Evolutionary conservation across 2,888 invertebrate species (phyloP), one percentile per base, ranked within the genome.

Genomic region (Orthosia gracilis): DNA sequence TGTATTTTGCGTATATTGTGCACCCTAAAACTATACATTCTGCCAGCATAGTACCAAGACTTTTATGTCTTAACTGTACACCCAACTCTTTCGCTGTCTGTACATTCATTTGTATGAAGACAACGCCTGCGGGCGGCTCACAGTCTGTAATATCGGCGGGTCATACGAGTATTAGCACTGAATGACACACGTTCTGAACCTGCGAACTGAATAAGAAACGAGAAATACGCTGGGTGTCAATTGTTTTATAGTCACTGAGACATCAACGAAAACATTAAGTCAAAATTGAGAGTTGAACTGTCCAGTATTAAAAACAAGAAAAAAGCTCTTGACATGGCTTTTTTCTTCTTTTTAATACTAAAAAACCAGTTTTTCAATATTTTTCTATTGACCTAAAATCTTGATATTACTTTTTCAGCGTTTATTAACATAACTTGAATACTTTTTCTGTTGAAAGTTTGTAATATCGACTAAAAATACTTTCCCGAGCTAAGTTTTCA

Each of bases 51-150:
- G 18, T 17, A 45, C 61, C 26, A 21, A 57, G 17, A 45, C n/a
- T 40, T 80, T 50, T 45, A 76, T 31, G 17, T 50, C 17, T 76
- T 12, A 54, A 26, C n/a, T 62, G 21, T n/a, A 31, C 12, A 31
- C 11, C 0, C 1, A 52, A 49, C 52, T 67, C 31, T 77, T 78
- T 67, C 5, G 47, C 62, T 4, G 40, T 63, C 13, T 13, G 82
- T 78, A 89, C 85, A 82, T 90, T 92, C 91, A 94, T 95, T 94
- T 92, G 92, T 94, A 95, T 94, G 94, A 90, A 91, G 91, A 89
- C 85, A 87, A 88, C 89, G 87, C 87, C 85, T 88, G 84, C 81
- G 76, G 87, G 89, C 92, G 92, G 91, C 91, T 85, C 90, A 87
- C 87, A 89, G 89, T 90, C 92, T 92, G 90, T 93, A 92, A 93